phyloP scores from a whole-genome alignment of 2,888 invertebrate genomes.

The Thecophora atra region DNA sequence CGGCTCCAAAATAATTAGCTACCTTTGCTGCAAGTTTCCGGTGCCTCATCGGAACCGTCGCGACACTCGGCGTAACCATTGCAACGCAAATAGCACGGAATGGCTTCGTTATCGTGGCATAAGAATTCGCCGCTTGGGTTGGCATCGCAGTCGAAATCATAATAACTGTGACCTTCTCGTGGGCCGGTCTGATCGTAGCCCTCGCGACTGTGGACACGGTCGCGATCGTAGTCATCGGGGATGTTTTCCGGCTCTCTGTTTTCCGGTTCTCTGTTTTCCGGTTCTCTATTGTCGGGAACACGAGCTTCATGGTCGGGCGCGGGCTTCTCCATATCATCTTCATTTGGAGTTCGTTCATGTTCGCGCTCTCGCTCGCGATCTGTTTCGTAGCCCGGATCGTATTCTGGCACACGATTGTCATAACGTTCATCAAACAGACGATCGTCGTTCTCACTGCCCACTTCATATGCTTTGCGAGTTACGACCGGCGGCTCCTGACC shows the following conservation, averaged over 20 bases:
- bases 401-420: conserved; percentile 18
- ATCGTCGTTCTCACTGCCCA: conserved; percentile 11
- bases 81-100: conserved; percentile 69
- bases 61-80: conserved; percentile 69
- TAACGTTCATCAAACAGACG: not conserved
- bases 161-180: conserved; percentile 11
- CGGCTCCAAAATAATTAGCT: conserved; percentile 10
- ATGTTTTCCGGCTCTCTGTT: no score
- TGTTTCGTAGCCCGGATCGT: conserved; percentile 30
- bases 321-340: no score
- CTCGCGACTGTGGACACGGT: not conserved
- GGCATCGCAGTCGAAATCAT: conserved; percentile 42
- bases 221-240: conserved; percentile 6
- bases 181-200: conserved; percentile 4
- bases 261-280: no score
- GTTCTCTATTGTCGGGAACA: no score
- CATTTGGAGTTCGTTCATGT: conserved; percentile 12
- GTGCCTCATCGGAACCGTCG: conserved; percentile 73
- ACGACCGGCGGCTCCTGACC: not conserved
- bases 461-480: conserved; percentile 24
- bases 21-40: conserved; percentile 49
- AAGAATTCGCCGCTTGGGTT: conserved; percentile 69
- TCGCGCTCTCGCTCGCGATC: conserved; percentile 33
- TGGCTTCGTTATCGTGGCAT: conserved; percentile 72
- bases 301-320: no score